Evolutionary conservation across 2,797 vertebrate species (phyloP), one percentile per base, ranked within the genome.

Genomic region (Anas flavirostris): DNA sequence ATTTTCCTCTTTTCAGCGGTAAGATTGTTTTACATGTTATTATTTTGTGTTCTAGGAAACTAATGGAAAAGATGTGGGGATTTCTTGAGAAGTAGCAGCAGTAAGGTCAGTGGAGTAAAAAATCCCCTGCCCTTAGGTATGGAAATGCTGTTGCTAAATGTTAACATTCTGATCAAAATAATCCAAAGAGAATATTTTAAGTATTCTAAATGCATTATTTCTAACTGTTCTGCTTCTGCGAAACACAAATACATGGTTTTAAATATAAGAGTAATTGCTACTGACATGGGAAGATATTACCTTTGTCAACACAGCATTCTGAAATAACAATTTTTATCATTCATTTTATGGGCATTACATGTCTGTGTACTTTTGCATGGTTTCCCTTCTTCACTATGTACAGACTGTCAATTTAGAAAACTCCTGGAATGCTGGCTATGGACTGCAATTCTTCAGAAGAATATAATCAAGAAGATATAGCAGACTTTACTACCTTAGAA

Each of bases 1-100:
- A 55, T 82, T 95, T 93, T 77, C 29, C 15, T 84, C 44, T 86
- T 86, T 70, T 39, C 68, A 53, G 13, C 72, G 39, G 72, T 70
- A 77, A 94, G 88, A 92, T 66, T 22, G 9, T 56, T 91, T 95
- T 85, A 33, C 33, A 72, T 56, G n/a, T 86, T 91, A 72, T 8
- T 53, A 80, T 68, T 86, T 72, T 85, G 15, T 55, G 5, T 91
- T 87, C n/a, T 44, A 79, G 56, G 35, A 73, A 93, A 82, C 41
- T 25, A 79, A 86, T 12, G 17, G 43, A 86, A 84, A 94, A 19
- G 7, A 37, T 69, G 62, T 4, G 28, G 39, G 55, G 14, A 46
- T 83, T 86, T 92, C 89, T 78, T 67, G 46, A 75, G 63, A 89
- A 72, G 31, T 15, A 79, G 28, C 33, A 8, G 4, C n/a, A 88